These are phyloP conservation scores for Sphaeramia orbicularis DNA, from an alignment of 2,797 vertebrate species.

Conservation along the genomic window DNA sequence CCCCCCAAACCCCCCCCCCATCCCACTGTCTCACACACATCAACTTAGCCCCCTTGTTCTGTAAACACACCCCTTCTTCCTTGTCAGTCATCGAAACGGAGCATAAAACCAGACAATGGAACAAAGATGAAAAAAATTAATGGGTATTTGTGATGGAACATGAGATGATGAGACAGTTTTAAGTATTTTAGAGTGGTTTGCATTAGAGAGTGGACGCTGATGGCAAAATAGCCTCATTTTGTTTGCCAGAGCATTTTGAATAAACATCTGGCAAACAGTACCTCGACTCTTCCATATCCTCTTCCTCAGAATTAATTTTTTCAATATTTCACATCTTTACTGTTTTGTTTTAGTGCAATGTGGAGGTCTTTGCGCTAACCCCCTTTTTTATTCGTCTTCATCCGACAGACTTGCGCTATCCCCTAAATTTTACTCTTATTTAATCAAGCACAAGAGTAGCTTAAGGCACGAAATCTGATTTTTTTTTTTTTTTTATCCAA, in stretches of 20 bases:
- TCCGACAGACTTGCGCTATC: neutral
- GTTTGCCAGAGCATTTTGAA: constrained; percentile 55
- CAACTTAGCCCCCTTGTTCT: neutral
- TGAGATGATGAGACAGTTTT: constrained; percentile 2
- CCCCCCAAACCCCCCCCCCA: too few species aligned
- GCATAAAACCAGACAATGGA: neutral
- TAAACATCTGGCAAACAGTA: constrained; percentile 76
- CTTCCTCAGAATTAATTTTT: constrained; percentile 16
- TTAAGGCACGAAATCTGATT: constrained; percentile 17
- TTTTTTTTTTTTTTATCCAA: neutral
- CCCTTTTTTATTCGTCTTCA: constrained; percentile 18
- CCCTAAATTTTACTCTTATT: constrained; percentile 16
- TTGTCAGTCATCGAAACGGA: constrained; percentile 14
- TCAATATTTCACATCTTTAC: constrained; percentile 10
- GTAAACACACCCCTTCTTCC: neutral
- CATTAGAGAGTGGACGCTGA: constrained; percentile 26
- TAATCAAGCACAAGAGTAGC: neutral
- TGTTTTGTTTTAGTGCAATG: constrained; percentile 6
- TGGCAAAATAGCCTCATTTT: constrained; percentile 39
- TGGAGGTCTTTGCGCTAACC: constrained; percentile 1
- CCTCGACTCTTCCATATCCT: constrained; percentile 10
- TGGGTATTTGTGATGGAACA: neutral
- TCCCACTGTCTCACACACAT: too few species aligned
- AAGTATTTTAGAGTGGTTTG: constrained; percentile 11
- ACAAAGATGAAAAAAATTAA: neutral